Conservation (phyloP, 2,888 invertebrate species). For the Sinhomidia bicolor region DNA sequence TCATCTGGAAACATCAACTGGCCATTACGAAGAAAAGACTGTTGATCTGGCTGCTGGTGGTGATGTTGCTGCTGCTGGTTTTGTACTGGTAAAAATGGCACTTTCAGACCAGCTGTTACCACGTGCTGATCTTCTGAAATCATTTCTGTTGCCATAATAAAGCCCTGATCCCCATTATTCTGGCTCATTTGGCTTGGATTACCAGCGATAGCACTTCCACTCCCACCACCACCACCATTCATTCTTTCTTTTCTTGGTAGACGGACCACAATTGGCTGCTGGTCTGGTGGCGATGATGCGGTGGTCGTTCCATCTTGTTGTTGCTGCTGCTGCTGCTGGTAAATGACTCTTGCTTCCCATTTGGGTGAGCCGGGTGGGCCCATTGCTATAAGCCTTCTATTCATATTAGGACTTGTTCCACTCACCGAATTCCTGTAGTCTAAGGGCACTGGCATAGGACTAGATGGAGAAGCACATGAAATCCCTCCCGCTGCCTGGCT, state of each 20-base stretch:
- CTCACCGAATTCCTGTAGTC: slow-evolving; percentile 61
- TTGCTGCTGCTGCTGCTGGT: slow-evolving; percentile 77
- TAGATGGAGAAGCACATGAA: slow-evolving; percentile 73
- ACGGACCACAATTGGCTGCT: slow-evolving; percentile 75
- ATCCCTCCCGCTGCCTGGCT: slow-evolving; percentile 42
- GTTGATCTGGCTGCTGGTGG: slow-evolving; percentile 60
- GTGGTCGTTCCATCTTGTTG: slow-evolving; percentile 64
- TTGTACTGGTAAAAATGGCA: slow-evolving; percentile 74
- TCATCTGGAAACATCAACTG: slow-evolving; percentile 74
- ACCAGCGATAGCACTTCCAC: neutral
- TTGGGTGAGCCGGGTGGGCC: slow-evolving; percentile 73
- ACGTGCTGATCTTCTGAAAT: slow-evolving; percentile 75
- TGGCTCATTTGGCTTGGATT: slow-evolving; percentile 70
- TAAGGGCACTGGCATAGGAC: slow-evolving; percentile 74
- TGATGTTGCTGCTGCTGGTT: slow-evolving; percentile 54
- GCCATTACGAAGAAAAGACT: slow-evolving; percentile 68
- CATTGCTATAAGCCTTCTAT: slow-evolving; percentile 62
- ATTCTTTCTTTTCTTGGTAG: slow-evolving; percentile 72
- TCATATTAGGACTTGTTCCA: slow-evolving; percentile 62
- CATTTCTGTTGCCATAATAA: slow-evolving; percentile 72
- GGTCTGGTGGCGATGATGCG: too few species aligned
- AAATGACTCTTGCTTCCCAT: slow-evolving; percentile 80
- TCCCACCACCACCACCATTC: slow-evolving; percentile 8
- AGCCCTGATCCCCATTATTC: slow-evolving; percentile 66
- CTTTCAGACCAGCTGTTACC: slow-evolving; percentile 77